A percentile compares a stretch with the other conserved stretches of the same genome.
These are phyloP conservation scores for Glaucomys volans DNA, from an alignment of 2,113 vertebrate species.

Conservation along the genomic window DNA sequence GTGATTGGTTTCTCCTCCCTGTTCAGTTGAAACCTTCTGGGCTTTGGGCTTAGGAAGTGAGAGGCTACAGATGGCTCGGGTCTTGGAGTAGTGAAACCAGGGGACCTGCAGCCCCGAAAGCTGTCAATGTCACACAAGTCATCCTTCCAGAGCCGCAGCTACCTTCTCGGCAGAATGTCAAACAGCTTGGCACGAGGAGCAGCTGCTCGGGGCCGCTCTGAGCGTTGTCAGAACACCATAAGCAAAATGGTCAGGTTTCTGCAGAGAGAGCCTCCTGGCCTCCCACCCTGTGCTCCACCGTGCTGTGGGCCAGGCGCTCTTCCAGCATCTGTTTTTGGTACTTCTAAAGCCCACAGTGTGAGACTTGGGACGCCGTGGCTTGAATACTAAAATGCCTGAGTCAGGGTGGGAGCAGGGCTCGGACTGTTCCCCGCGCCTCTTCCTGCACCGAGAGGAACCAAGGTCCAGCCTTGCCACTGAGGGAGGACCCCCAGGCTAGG, in stretches of 20 bases:
- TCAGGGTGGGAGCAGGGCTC: neutral
- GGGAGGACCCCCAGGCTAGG: too few relatives aligned
- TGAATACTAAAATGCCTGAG: neutral
- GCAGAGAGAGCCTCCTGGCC: slow-evolving; percentile 9
- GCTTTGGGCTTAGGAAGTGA: slow-evolving; percentile 61
- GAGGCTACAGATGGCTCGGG: slow-evolving; percentile 76
- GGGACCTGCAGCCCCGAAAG: slow-evolving; percentile 60
- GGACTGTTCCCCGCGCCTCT: accelerated
- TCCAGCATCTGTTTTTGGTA: slow-evolving; percentile 64
- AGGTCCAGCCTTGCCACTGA: neutral
- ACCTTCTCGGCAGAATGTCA: slow-evolving; percentile 74
- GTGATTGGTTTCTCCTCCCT: neutral
- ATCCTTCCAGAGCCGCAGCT: slow-evolving; percentile 61
- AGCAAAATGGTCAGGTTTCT: slow-evolving; percentile 68
- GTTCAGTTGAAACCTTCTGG: slow-evolving; percentile 61
- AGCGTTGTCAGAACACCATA: slow-evolving; percentile 19
- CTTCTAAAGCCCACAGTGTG: neutral
- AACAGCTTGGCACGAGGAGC: slow-evolving; percentile 33
- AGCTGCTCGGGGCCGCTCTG: slow-evolving; percentile 45
- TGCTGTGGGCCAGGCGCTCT: neutral
- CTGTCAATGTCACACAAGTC: slow-evolving; percentile 77
- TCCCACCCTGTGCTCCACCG: neutral
- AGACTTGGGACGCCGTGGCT: neutral
- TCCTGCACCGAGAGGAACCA: neutral
- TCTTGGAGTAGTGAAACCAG: slow-evolving; percentile 62